Base-by-base conservation (phyloP, 2,888 invertebrate species). In the Xanthia icteritia region DNA sequence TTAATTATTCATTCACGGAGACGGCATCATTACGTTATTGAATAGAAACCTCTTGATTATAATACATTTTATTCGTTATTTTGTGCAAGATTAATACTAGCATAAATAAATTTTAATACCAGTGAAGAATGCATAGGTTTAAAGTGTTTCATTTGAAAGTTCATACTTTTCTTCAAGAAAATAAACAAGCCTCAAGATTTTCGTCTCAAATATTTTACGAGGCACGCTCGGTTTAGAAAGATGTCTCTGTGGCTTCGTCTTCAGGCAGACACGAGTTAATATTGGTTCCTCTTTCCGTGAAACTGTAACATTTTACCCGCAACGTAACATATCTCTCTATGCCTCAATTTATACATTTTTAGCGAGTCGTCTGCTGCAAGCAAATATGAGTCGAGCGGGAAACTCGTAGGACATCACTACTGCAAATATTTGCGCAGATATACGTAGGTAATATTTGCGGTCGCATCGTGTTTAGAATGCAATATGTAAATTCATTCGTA, bases 401-500 rank as follows among this genome's bases (percentile, higher is more conserved):
- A 79, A 71, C 64, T 77, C 39, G 74, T 39, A 48, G 60, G 69
- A 61, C 77, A 85, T 82, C 76, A 76, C 81, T 77, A 76, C 65
- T 65, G 42, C 63, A 86, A 83, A 83, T 83, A 88, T 84, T 83
- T 87, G 81, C 54, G 39, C 54, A 77, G 81, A 81, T 75, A 81
- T 58, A 83, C 31, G 74, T 51, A 48, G 48, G 51, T 80, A 79
- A 86, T 88, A 86, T 84, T 87, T 82, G 86, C 78, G 84, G 79
- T 81, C 69, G 81, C 67, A 63, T 67, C 81, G 87, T 81, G 89
- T 86, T 86, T 88, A 90, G 92, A 93, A 95, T 94, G 94, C 93
- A 94, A 94, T 95, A 95, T 94, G 93, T 91, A 94, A 93, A 95
- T 94, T 92, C 91, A 91, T 91, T 89, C 81, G 89, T 86, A 90